Percentiles rank a stretch among this genome's conserved stretches.
These are phyloP conservation scores for Marmota flaviventris DNA, from an alignment of 2,113 vertebrate species.

Conservation along the genomic window DNA sequence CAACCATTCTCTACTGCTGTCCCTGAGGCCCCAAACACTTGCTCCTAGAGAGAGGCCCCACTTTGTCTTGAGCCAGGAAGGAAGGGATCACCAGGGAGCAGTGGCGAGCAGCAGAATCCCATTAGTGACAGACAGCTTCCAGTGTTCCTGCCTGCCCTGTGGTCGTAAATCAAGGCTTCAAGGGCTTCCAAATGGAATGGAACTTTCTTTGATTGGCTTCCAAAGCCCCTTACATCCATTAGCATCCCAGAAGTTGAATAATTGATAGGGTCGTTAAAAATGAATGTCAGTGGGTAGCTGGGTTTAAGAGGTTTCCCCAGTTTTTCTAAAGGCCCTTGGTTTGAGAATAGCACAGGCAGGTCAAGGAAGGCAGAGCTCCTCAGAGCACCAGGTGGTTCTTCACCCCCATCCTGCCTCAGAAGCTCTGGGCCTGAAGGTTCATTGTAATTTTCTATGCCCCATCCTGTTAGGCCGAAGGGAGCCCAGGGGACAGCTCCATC, in stretches of 20 bases:
- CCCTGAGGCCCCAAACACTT: background rate
- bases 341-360: conserved; percentile 61
- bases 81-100: background rate
- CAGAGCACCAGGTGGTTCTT: background rate
- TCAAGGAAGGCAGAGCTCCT: conserved; percentile 18
- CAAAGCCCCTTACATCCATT: conserved; percentile 82
- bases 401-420: background rate
- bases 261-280: conserved; percentile 87
- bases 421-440: background rate
- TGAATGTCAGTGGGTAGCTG: conserved; percentile 79
- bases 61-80: background rate
- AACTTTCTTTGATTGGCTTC: conserved; percentile 83
- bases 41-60: background rate
- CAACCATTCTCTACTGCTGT: fast-evolving
- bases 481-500: background rate
- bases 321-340: conserved; percentile 72
- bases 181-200: conserved; percentile 83
- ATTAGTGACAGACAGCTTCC: conserved; percentile 53
- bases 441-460: background rate
- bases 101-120: conserved; percentile 59
- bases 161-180: conserved; percentile 82
- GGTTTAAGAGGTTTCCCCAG: conserved; percentile 79
- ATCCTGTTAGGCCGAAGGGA: background rate
- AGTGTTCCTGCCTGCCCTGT: conserved; percentile 70
- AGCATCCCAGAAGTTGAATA: conserved; percentile 87